Evolutionary conservation across 2,797 vertebrate species (phyloP).

Genomic region (Molossus molossus): DNA sequence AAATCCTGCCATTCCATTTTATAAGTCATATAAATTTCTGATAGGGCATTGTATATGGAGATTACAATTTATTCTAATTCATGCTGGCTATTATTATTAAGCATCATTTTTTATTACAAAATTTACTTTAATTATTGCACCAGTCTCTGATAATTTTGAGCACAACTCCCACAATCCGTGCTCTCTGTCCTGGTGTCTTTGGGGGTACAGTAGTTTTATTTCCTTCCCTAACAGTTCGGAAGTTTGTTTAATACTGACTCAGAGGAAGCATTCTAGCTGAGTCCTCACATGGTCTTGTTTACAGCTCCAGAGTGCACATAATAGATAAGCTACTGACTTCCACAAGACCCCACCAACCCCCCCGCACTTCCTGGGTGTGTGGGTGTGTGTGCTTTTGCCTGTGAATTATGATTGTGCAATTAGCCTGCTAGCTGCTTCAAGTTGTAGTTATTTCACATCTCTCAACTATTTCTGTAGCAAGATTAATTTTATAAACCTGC

Average conservation of each 20-base stretch:
- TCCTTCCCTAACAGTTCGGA: slow-evolving; percentile 80
- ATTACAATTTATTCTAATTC: not conserved
- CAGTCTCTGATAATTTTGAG: slow-evolving; percentile 2
- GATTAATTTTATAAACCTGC: slow-evolving; percentile 63
- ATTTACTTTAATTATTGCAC: slow-evolving; percentile 48
- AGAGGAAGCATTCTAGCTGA: slow-evolving; percentile 85
- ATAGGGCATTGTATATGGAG: not conserved
- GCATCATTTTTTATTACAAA: slow-evolving; percentile 51
- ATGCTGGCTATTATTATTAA: not conserved
- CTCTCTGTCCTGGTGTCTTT: slow-evolving; percentile 69
- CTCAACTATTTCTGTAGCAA: slow-evolving; percentile 60
- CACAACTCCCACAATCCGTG: not conserved
- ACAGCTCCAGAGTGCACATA: slow-evolving; percentile 82
- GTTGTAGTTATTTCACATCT: slow-evolving; percentile 71
- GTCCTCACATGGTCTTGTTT: slow-evolving; percentile 85
- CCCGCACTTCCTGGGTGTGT: slow-evolving; percentile 85
- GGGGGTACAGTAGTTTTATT: slow-evolving; percentile 67
- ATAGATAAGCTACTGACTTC: slow-evolving; percentile 85
- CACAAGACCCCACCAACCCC: slow-evolving; percentile 63
- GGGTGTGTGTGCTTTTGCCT: slow-evolving; percentile 71
- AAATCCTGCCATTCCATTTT: not conserved
- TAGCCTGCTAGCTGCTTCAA: slow-evolving; percentile 45
- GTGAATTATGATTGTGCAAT: slow-evolving; percentile 81
- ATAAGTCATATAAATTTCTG: not conserved
- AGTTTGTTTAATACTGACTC: slow-evolving; percentile 86